These are phyloP conservation scores for Trichonephila clavata DNA, from an alignment of 1,140 invertebrate genomes.

Conservation along the genomic window DNA sequence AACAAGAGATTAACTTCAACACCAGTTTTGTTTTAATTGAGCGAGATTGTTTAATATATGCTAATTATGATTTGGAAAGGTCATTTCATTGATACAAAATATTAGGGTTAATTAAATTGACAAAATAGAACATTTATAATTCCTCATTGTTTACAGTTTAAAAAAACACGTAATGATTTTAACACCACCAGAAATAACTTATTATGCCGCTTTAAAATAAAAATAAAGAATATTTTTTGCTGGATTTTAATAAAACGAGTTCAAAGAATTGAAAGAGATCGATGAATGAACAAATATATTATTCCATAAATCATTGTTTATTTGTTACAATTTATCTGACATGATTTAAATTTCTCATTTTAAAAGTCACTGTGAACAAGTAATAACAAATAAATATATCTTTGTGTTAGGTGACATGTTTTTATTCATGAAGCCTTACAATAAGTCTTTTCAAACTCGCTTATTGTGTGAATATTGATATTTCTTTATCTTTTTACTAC, in stretches of 20 bases:
- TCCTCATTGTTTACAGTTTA: background rate
- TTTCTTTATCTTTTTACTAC: too few relatives aligned
- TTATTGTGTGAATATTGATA: too few relatives aligned
- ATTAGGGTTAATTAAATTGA: conserved; percentile 4
- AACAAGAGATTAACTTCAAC: too few relatives aligned
- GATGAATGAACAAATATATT: background rate
- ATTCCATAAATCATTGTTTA: background rate
- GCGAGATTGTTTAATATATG: background rate
- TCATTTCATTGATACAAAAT: background rate
- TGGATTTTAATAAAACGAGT: background rate
- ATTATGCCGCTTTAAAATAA: background rate
- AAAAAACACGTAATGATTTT: background rate
- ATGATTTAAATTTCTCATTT: background rate
- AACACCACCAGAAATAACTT: background rate
- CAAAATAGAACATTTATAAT: background rate
- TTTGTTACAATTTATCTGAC: background rate
- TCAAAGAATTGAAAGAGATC: background rate
- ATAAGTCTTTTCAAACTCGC: too few relatives aligned
- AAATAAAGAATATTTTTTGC: background rate
- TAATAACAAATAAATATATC: background rate
- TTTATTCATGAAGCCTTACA: too few relatives aligned
- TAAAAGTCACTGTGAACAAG: background rate
- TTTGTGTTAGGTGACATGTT: background rate
- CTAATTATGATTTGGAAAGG: background rate
- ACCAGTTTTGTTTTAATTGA: too few relatives aligned